Conservation (phyloP, 2,888 invertebrate species). For the Diabrotica balteata region DNA sequence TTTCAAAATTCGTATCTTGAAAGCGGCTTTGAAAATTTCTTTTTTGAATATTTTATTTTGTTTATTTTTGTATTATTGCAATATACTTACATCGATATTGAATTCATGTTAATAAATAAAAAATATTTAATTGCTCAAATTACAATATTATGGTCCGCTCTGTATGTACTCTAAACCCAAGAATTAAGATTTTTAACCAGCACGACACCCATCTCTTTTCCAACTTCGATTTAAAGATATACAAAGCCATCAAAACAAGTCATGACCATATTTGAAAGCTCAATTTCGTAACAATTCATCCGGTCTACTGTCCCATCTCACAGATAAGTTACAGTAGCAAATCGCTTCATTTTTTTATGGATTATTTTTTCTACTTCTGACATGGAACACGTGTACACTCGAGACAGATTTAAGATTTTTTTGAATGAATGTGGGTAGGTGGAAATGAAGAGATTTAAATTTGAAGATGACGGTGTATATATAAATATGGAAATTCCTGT, state of each 20-base stretch:
- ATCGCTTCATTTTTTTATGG: slow-evolving; percentile 34
- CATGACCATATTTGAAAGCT: neutral
- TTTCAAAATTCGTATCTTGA: too few species aligned
- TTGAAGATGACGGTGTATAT: neutral
- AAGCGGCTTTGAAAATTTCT: too few species aligned
- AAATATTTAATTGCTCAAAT: too few species aligned
- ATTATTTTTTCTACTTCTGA: slow-evolving; percentile 23
- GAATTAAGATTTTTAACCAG: slow-evolving; percentile 17
- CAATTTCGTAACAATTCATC: neutral
- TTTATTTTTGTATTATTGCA: too few species aligned
- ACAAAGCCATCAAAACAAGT: neutral
- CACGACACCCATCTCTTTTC: slow-evolving; percentile 12
- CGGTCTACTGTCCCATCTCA: slow-evolving; percentile 28
- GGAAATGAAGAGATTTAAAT: slow-evolving; percentile 18
- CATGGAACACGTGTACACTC: slow-evolving; percentile 30
- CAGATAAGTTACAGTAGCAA: slow-evolving; percentile 38
- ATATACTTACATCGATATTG: too few species aligned
- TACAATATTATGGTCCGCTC: too few species aligned
- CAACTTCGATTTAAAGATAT: slow-evolving; percentile 16
- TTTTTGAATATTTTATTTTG: too few species aligned
- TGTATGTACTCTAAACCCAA: neutral
- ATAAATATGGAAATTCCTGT: slow-evolving; percentile 11
- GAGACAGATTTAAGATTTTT: slow-evolving; percentile 16
- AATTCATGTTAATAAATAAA: too few species aligned
- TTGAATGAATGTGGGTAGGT: slow-evolving; percentile 12